Conservation (phyloP, 2,888 invertebrate genomes). For the Agrypnus murinus region DNA sequence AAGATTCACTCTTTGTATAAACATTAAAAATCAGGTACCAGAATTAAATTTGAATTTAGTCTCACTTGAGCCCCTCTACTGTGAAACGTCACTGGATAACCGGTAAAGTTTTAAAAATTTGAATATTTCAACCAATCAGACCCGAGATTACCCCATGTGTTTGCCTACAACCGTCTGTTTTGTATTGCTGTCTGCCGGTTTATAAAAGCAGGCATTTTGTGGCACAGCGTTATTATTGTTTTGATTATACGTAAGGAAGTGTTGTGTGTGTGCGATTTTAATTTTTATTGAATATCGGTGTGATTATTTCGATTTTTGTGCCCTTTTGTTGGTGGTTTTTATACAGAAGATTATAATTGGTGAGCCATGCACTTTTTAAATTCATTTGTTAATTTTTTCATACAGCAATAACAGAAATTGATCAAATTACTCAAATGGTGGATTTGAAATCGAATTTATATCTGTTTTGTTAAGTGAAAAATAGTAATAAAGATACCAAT, state of each 20-base stretch:
- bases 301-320: not conserved
- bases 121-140: slow-evolving; percentile 23
- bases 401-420: too few relatives aligned
- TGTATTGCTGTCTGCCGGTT: slow-evolving; percentile 2
- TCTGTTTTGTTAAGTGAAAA: too few relatives aligned
- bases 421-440: too few relatives aligned
- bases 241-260: too few relatives aligned
- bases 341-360: not conserved
- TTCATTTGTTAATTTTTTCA: too few relatives aligned
- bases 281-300: not conserved
- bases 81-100: not conserved
- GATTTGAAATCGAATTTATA: too few relatives aligned
- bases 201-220: slow-evolving; percentile 17
- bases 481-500: too few relatives aligned
- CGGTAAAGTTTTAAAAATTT: slow-evolving; percentile 31
- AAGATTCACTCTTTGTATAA: slow-evolving; percentile 4
- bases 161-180: slow-evolving; percentile 1
- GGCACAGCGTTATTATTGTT: slow-evolving; percentile 1
- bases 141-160: not conserved
- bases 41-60: slow-evolving; percentile 37
- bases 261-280: not conserved
- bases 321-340: not conserved
- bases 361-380: too few relatives aligned
- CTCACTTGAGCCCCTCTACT: slow-evolving; percentile 25
- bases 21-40: slow-evolving; percentile 20